Conservation (phyloP, 2,888 invertebrate species). For the Strigamia transsilvanica region DNA sequence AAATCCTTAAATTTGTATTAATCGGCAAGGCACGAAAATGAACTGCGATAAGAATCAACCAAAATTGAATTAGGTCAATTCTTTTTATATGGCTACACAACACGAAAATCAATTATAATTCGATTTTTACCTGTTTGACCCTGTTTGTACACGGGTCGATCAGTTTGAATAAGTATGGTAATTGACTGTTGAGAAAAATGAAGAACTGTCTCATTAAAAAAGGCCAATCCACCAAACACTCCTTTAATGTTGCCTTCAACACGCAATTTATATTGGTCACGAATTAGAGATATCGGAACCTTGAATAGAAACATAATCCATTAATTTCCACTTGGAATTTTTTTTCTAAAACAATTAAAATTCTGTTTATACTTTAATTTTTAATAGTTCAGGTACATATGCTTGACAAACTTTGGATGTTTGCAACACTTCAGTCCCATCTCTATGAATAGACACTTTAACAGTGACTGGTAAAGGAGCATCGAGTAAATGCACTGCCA, state of each 20-base stretch:
- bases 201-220: slow-evolving; percentile 85
- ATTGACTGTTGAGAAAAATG: slow-evolving; percentile 88
- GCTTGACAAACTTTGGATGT: slow-evolving; percentile 83
- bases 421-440: slow-evolving; percentile 88
- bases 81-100: background rate
- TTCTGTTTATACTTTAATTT: slow-evolving; percentile 75
- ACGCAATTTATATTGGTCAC: slow-evolving; percentile 83
- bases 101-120: slow-evolving; percentile 32
- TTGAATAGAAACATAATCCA: slow-evolving; percentile 61
- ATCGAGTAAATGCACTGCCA: slow-evolving; percentile 83
- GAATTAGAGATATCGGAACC: slow-evolving; percentile 84
- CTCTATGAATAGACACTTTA: slow-evolving; percentile 85
- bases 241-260: slow-evolving; percentile 82
- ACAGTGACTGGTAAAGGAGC: slow-evolving; percentile 83
- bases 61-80: background rate
- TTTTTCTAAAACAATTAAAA: background rate
- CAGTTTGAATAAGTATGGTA: slow-evolving; percentile 94
- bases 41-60: slow-evolving; percentile 68
- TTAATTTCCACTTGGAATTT: background rate
- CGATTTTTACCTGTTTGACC: slow-evolving; percentile 75
- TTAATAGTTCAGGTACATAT: slow-evolving; percentile 86
- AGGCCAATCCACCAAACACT: slow-evolving; percentile 84
- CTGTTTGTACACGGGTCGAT: slow-evolving; percentile 95
- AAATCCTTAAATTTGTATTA: slow-evolving; percentile 88
- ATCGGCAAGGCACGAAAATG: slow-evolving; percentile 91